Evolutionary conservation across 2,888 invertebrate genomes (phyloP).

Genomic region (Beris chalybata): DNA sequence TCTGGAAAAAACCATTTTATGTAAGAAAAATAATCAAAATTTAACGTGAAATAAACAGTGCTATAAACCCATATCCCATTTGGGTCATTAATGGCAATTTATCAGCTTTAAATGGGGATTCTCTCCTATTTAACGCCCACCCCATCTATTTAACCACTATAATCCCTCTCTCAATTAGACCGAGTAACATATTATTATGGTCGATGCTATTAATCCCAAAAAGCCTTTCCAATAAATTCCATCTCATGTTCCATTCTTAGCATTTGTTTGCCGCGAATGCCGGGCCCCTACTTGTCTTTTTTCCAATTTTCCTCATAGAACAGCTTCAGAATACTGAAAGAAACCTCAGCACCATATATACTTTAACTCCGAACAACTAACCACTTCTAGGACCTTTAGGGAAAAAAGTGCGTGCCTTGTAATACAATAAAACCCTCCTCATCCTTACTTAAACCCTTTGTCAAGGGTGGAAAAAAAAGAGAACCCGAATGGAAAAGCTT

Average conservation of each 20-base stretch:
- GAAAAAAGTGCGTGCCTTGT: no score
- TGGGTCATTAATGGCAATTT: no score
- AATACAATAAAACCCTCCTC: no score
- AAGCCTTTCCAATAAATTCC: conserved; percentile 21
- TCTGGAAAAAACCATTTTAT: no score
- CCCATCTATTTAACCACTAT: background rate
- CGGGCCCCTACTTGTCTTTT: conserved; percentile 2
- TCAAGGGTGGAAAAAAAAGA: background rate
- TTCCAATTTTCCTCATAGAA: background rate
- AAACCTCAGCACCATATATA: conserved; percentile 5
- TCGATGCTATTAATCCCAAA: conserved; percentile 16
- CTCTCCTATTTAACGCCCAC: no score
- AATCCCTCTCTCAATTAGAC: conserved; percentile 19
- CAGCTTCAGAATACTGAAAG: background rate
- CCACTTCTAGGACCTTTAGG: no score
- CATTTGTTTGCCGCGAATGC: conserved; percentile 13
- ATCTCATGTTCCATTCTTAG: conserved; percentile 14
- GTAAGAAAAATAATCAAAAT: no score
- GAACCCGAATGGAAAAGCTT: conserved; percentile 1
- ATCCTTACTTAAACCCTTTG: conserved; percentile 6
- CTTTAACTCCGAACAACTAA: conserved; percentile 11
- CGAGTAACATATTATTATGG: background rate
- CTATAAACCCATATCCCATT: no score
- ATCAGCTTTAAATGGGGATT: no score
- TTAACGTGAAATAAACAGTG: no score